Conservation (phyloP, 2,888 invertebrate genomes). For the Panopea generosa region DNA sequence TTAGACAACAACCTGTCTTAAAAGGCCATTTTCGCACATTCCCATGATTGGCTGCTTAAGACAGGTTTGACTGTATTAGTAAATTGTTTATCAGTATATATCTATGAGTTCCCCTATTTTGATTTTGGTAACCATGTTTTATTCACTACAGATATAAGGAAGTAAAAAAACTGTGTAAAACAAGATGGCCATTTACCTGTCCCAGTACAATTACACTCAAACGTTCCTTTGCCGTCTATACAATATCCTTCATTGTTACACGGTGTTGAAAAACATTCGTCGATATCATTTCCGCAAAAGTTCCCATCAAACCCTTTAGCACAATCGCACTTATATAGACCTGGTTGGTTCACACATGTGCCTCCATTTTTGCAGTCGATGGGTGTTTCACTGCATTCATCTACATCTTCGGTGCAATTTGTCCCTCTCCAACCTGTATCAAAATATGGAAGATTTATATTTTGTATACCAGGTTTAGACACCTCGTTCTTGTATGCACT, state of each 20-base stretch:
- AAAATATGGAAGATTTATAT: too few species aligned
- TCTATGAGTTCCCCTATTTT: too few species aligned
- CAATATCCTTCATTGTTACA: slow-evolving; percentile 42
- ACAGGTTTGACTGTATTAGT: too few species aligned
- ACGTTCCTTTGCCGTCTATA: slow-evolving; percentile 41
- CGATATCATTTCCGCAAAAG: slow-evolving; percentile 86
- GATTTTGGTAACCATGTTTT: too few species aligned
- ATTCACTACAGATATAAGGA: too few species aligned
- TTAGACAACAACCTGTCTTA: too few species aligned
- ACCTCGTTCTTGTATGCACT: too few species aligned
- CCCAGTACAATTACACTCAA: slow-evolving; percentile 58
- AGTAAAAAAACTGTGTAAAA: too few species aligned
- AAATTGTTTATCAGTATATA: too few species aligned
- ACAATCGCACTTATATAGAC: slow-evolving; percentile 85
- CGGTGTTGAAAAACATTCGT: slow-evolving; percentile 86
- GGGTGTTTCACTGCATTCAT: slow-evolving; percentile 69
- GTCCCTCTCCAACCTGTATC: slow-evolving; percentile 23
- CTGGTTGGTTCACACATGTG: slow-evolving; percentile 90
- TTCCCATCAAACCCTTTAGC: slow-evolving; percentile 82
- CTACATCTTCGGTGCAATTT: slow-evolving; percentile 70
- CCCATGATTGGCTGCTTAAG: too few species aligned
- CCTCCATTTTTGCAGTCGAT: slow-evolving; percentile 91
- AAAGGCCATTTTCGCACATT: too few species aligned
- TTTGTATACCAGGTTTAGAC: too few species aligned
- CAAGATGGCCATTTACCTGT: slow-evolving; percentile 53